Conservation (phyloP, 2,888 invertebrate species). For the Nemoura dubitans region DNA sequence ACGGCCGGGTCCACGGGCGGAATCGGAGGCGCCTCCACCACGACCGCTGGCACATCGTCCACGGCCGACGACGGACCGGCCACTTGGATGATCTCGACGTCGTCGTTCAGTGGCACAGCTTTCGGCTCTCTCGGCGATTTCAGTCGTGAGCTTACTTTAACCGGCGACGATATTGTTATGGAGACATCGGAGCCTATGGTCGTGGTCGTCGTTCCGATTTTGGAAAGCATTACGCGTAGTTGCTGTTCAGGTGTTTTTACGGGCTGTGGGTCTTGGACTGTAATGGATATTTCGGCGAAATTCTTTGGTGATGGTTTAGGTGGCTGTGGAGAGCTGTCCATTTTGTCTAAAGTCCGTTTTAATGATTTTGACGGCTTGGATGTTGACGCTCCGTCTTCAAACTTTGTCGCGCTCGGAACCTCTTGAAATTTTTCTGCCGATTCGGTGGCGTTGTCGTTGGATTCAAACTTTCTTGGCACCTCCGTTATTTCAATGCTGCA, state of each 20-base stretch:
- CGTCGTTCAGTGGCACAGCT: conserved; percentile 28
- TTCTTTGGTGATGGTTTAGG: not conserved
- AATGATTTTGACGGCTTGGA: not conserved
- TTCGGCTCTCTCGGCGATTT: not conserved
- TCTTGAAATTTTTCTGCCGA: not conserved
- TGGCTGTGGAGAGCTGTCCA: not conserved
- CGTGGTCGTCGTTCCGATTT: conserved; percentile 42
- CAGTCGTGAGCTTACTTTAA: not conserved
- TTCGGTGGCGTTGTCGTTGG: not conserved
- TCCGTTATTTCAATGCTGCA: not conserved
- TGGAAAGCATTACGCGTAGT: conserved; percentile 48
- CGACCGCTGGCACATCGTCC: not conserved
- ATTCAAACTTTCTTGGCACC: not conserved
- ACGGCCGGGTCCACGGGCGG: conserved; percentile 37
- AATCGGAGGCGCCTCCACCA: not conserved
- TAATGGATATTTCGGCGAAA: not conserved
- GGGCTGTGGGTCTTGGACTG: not conserved
- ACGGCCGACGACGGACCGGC: not conserved
- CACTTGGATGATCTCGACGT: conserved; percentile 39
- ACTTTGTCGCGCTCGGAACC: not conserved
- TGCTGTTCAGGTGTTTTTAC: not conserved
- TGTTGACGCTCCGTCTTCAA: not conserved
- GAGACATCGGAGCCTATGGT: conserved; percentile 45
- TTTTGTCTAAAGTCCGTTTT: conserved; percentile 8
- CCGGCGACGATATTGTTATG: conserved; percentile 41